A percentile compares a stretch with the other conserved stretches of the same genome.
phyloP scores from a whole-genome alignment of 1,140 invertebrate genomes.

The Epicauta chinensis region DNA sequence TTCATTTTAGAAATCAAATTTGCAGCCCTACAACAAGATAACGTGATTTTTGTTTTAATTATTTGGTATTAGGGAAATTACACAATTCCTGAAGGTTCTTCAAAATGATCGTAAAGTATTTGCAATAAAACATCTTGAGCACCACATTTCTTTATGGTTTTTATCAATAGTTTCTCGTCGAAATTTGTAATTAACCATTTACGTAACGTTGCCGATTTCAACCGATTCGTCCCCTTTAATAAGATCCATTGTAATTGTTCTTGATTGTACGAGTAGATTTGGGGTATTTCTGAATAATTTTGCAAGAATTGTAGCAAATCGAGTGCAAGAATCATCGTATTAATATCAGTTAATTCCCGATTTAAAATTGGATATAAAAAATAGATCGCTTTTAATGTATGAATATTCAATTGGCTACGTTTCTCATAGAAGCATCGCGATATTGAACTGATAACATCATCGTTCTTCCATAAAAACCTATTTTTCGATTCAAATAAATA shows the following conservation, averaged over 20 bases:
- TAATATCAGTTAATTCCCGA: background rate
- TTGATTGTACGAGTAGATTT: constrained; percentile 5
- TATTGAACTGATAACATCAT: background rate
- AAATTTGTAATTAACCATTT: constrained; percentile 3
- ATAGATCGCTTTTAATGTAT: constrained; percentile 4
- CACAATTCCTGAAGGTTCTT: background rate
- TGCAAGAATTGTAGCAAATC: constrained; percentile 1
- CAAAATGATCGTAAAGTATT: background rate
- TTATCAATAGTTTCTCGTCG: background rate
- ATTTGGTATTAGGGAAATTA: background rate
- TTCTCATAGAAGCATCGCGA: background rate
- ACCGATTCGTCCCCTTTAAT: background rate
- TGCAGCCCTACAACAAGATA: background rate
- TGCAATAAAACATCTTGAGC: background rate
- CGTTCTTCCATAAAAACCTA: constrained; percentile 1
- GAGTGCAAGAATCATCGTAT: background rate
- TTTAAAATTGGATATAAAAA: constrained; percentile 3
- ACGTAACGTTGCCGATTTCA: constrained; percentile 1
- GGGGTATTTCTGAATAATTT: background rate
- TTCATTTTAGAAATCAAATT: background rate
- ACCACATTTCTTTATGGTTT: background rate
- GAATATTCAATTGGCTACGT: background rate
- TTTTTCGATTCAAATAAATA: background rate
- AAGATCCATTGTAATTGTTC: constrained; percentile 5
- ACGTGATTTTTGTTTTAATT: background rate